Evolutionary conservation across 2,113 vertebrate species (phyloP).

Genomic region (Entomyzon cyanotis): DNA sequence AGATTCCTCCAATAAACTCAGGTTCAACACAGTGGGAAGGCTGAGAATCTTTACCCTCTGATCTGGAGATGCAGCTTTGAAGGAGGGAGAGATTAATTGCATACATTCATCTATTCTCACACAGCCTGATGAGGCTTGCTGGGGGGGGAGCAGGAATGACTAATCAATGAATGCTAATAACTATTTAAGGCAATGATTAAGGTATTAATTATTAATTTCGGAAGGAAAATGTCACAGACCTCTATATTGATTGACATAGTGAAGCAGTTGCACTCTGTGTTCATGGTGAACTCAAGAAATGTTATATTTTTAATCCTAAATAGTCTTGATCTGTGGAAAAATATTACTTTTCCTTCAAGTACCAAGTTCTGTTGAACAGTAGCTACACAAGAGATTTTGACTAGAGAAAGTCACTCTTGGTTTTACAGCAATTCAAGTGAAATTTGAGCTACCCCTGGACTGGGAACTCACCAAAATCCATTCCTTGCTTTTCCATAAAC

Average conservation of each 20-base stretch:
- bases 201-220: constrained; percentile 69
- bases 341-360: neutral
- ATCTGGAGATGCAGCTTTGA: constrained; percentile 5
- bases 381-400: neutral
- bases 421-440: neutral
- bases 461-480: neutral
- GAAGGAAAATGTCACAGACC: constrained; percentile 24
- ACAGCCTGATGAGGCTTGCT: neutral
- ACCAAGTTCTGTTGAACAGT: neutral
- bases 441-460: neutral
- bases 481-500: neutral
- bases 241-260: neutral
- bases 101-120: neutral
- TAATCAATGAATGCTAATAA: constrained; percentile 59
- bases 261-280: constrained; percentile 1
- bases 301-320: neutral
- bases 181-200: constrained; percentile 50
- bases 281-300: neutral
- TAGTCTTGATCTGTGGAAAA: neutral
- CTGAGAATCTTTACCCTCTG: neutral
- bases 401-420: neutral
- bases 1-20: constrained; percentile 39
- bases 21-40: neutral
- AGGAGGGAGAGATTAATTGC: constrained; percentile 5
- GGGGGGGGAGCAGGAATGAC: constrained; percentile 53